Conservation (phyloP, 2,797 vertebrate species). For the Nyctalus aviator region DNA sequence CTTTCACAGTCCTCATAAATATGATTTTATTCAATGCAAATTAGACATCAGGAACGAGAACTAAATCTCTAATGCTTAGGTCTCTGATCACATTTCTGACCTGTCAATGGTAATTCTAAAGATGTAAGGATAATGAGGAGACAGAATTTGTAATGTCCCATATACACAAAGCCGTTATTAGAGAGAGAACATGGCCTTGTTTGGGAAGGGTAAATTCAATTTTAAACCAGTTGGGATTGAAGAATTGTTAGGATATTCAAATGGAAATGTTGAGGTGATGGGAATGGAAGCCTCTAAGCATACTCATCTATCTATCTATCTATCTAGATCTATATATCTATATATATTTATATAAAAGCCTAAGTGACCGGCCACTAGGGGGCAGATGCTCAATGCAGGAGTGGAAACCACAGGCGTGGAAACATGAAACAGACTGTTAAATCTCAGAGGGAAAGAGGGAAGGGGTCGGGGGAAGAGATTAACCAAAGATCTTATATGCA, state of each 20-base stretch:
- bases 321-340: too few relatives aligned
- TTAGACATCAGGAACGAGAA: neutral
- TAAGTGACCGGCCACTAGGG: too few relatives aligned
- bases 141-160: neutral
- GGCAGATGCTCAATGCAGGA: too few relatives aligned
- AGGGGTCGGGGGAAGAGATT: too few relatives aligned
- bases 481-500: too few relatives aligned
- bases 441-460: too few relatives aligned
- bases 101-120: neutral
- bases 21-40: neutral
- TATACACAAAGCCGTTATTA: neutral
- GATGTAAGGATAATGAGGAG: neutral
- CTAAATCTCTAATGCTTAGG: neutral
- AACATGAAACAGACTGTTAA: too few relatives aligned
- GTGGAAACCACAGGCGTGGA: too few relatives aligned
- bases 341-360: too few relatives aligned
- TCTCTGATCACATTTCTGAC: neutral
- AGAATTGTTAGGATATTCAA: neutral
- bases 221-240: constrained; percentile 10
- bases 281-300: neutral
- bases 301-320: too few relatives aligned
- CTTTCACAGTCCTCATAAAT: constrained; percentile 1
- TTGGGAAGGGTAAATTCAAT: neutral
- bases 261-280: neutral
- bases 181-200: neutral